Percentiles rank a stretch among this genome's conserved stretches.
phyloP scores from a whole-genome alignment of 2,888 invertebrate genomes.

The Platycheirus albimanus region DNA sequence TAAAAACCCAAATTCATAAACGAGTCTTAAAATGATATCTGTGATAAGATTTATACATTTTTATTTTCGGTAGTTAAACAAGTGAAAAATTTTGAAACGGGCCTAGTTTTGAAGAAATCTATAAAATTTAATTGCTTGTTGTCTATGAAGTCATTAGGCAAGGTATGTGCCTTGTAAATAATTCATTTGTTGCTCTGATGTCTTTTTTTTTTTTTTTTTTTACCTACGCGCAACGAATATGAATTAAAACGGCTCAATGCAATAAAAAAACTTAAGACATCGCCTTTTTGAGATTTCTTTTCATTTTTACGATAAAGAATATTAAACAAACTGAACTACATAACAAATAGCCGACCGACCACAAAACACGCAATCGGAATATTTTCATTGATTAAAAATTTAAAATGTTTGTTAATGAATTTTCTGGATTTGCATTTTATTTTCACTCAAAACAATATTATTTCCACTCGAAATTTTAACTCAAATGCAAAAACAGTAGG shows the following conservation, averaged over 20 bases:
- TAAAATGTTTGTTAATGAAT: constrained; percentile 61
- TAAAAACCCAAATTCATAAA: too few species aligned
- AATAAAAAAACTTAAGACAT: background rate
- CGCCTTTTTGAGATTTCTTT: constrained; percentile 12
- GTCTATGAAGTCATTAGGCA: constrained; percentile 38
- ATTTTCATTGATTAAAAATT: constrained; percentile 72
- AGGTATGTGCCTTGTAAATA: constrained; percentile 36
- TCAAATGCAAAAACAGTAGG: background rate
- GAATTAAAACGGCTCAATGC: constrained; percentile 9
- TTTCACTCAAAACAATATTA: constrained; percentile 29
- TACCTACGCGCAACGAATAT: constrained; percentile 43
- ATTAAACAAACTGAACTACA: constrained; percentile 47
- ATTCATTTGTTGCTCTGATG: constrained; percentile 50
- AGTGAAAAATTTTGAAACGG: background rate
- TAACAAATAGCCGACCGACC: constrained; percentile 33
- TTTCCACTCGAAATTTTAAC: constrained; percentile 1
- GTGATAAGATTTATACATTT: too few species aligned
- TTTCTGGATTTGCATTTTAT: constrained; percentile 32
- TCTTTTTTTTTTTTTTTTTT: constrained; percentile 15
- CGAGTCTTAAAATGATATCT: background rate
- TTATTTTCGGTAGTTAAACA: too few species aligned
- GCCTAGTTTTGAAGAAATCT: background rate
- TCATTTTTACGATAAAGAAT: background rate
- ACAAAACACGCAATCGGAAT: constrained; percentile 53
- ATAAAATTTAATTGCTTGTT: constrained; percentile 45